A percentile compares a stretch with the other conserved stretches of the same genome.
Evolutionary conservation across 2,888 invertebrate genomes (phyloP).

Genomic region (Rhingia campestris): DNA sequence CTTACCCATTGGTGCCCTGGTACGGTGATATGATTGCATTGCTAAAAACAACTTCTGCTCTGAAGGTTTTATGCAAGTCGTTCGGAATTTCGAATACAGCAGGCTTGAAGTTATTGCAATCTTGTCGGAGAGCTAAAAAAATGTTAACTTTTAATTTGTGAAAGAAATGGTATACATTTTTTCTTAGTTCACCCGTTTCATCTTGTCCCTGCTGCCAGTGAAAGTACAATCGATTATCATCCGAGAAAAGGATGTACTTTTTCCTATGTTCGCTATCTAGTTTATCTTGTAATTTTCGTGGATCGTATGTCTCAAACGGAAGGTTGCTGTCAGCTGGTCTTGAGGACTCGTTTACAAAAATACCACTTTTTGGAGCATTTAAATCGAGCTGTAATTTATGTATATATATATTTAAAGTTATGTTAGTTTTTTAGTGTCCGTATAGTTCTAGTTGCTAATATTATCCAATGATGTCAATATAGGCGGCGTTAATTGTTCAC

Average conservation of each 20-base stretch:
- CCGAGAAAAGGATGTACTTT: conserved; percentile 76
- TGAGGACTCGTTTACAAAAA: conserved; percentile 79
- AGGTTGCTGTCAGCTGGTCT: conserved; percentile 75
- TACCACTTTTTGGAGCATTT: conserved; percentile 80
- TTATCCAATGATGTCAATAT: no score
- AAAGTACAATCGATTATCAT: conserved; percentile 43
- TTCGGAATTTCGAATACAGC: conserved; percentile 77
- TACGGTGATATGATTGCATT: conserved; percentile 72
- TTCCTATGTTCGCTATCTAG: conserved; percentile 78
- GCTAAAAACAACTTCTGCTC: conserved; percentile 78
- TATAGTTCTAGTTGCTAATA: no score
- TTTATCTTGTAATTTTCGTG: conserved; percentile 79
- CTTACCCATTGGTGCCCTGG: conserved; percentile 1
- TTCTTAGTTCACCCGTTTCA: not conserved
- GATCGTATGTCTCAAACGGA: conserved; percentile 80
- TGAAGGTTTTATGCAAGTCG: conserved; percentile 78
- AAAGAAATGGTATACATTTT: not conserved
- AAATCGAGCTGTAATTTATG: conserved; percentile 78
- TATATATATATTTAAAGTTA: not conserved
- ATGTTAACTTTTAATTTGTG: not conserved
- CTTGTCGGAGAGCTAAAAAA: conserved; percentile 15
- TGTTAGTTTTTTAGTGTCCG: no score
- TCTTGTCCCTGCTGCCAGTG: conserved; percentile 26
- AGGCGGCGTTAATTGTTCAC: no score
- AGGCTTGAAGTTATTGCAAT: conserved; percentile 24